phyloP scores from a whole-genome alignment of 2,888 invertebrate species.

The Aradus depressus region DNA sequence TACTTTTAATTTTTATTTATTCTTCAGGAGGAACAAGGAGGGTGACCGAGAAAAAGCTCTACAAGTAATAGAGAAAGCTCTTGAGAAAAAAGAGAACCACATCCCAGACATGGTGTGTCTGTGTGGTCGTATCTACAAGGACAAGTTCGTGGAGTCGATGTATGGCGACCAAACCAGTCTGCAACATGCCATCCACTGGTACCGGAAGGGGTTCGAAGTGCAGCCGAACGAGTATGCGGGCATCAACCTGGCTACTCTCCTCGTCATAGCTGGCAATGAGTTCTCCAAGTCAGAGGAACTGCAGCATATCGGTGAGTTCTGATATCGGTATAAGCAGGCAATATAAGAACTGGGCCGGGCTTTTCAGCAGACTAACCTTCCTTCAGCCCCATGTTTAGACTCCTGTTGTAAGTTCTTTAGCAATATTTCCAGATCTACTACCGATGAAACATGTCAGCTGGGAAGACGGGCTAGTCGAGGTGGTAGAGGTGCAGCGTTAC shows the following conservation, averaged over 20 bases:
- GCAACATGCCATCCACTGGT: conserved; percentile 92
- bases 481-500: too few species aligned
- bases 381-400: neutral
- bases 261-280: conserved; percentile 93
- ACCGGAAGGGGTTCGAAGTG: conserved; percentile 91
- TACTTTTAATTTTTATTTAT: neutral
- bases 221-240: conserved; percentile 99
- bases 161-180: conserved; percentile 80
- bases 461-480: too few species aligned
- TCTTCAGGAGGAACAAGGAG: conserved; percentile 67
- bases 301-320: conserved; percentile 64
- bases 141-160: conserved; percentile 92
- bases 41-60: conserved; percentile 93
- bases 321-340: neutral
- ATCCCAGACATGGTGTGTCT: conserved; percentile 96
- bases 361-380: neutral
- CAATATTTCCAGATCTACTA: too few species aligned
- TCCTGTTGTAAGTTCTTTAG: too few species aligned
- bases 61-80: conserved; percentile 77
- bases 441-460: too few species aligned
- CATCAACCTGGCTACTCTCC: conserved; percentile 91
- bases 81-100: conserved; percentile 85
- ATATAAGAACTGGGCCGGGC: too few species aligned
- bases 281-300: conserved; percentile 84
- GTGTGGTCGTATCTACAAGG: conserved; percentile 94